Conservation (phyloP, 2,113 vertebrate genomes). For the Amphiprion percula region DNA sequence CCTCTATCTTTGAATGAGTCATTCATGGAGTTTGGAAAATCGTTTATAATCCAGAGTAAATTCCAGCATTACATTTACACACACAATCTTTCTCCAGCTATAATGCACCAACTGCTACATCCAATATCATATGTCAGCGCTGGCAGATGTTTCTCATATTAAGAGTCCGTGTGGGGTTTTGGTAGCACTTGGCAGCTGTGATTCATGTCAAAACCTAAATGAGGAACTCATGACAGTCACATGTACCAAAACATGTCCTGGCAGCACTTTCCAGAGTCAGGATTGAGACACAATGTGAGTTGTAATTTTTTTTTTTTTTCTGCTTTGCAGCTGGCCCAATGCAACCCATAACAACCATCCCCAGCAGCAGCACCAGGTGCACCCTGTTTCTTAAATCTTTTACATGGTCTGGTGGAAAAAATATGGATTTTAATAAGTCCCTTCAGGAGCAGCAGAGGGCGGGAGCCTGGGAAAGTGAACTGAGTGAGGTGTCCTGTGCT, state of each 20-base stretch:
- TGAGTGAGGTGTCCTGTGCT: constrained; percentile 43
- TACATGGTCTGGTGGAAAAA: constrained; percentile 73
- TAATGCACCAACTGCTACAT: constrained; percentile 63
- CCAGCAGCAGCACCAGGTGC: constrained; percentile 75
- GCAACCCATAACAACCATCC: constrained; percentile 52
- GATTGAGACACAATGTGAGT: constrained; percentile 26
- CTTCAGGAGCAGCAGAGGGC: constrained; percentile 75
- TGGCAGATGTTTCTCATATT: constrained; percentile 77
- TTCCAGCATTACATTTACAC: constrained; percentile 40
- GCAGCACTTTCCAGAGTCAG: constrained; percentile 4
- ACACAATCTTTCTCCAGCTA: constrained; percentile 39
- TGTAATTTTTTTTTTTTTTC: neutral
- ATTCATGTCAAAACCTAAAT: constrained; percentile 58
- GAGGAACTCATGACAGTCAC: constrained; percentile 35
- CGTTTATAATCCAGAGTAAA: constrained; percentile 1
- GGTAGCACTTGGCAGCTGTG: constrained; percentile 57
- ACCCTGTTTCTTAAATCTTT: constrained; percentile 75
- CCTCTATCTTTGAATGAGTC: neutral
- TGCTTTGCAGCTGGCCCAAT: constrained; percentile 38
- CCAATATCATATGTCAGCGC: constrained; percentile 54
- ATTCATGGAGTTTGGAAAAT: neutral
- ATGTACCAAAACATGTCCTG: constrained; percentile 3
- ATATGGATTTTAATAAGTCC: constrained; percentile 85
- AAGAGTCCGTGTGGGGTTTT: constrained; percentile 48
- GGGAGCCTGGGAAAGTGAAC: constrained; percentile 71